Base-by-base conservation (phyloP, 2,888 invertebrate genomes). In the Papilio gigon region DNA sequence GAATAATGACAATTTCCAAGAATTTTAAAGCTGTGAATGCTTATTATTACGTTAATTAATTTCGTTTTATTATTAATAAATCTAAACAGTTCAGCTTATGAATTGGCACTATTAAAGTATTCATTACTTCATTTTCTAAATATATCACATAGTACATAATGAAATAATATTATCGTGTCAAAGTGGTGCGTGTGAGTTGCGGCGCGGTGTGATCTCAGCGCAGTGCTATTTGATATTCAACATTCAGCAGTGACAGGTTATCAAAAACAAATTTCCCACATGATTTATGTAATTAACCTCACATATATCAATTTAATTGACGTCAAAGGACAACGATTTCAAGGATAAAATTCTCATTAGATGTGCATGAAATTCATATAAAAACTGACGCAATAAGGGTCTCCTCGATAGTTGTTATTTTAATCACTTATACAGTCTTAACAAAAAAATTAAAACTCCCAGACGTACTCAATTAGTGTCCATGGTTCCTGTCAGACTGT, bases 241-340 rank as follows among this genome's bases (percentile, higher is more conserved):
- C 11, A 59, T 20, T 37, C 37, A 37, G 37, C 20, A 59, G 37
- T 37, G 59, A 59, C 37, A 59, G 59, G 37, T 37, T 22, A 59
- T 59, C 37, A 37, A 59, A 59, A 22, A 35, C 20, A 58, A 58
- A 58, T 58, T 37, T 35, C 20, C 27, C 22, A 37, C 37, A 20
- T 59, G 37, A 59, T 37, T 14, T 37, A 37, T 59, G 9, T 33
- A 56, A 56, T 56, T 56, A 56, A 56, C 30, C 53, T 56, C n/a
- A 56, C 30, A 56, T 56, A 50, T 50, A 56, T 56, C 53, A 56
- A 30, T 27, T 56, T 56, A 56, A 22, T 59, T 22, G 37, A 59
- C 35, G 20, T 9, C 58, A 59, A 59, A 59, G 58, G 58, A 59
- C 59, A 56, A n/a, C 53, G 9, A 56, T 65, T 60, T 20, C 68